Conservation (phyloP, 2,113 vertebrate species). For the Fukomys damarensis region DNA sequence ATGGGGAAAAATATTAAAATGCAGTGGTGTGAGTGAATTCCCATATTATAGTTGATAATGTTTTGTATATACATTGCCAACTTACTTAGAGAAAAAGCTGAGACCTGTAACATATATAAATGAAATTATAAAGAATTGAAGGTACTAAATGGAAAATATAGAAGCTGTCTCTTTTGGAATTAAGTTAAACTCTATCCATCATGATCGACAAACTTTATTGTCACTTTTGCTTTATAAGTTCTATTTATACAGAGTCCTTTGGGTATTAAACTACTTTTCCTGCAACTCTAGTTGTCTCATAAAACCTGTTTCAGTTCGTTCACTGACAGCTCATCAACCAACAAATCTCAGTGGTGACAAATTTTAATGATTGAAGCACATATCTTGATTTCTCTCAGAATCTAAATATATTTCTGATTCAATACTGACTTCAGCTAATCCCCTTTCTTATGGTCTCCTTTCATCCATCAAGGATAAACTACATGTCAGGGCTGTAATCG, state of each 20-base stretch:
- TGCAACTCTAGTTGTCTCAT: constrained; percentile 83
- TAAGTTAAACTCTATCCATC: constrained; percentile 76
- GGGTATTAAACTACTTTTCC: constrained; percentile 87
- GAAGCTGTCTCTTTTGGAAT: constrained; percentile 65
- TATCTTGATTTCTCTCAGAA: constrained; percentile 89
- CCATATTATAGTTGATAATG: not conserved
- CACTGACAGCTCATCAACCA: constrained; percentile 87
- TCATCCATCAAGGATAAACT: constrained; percentile 90
- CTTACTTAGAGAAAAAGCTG: not conserved
- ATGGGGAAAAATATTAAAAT: constrained; percentile 13
- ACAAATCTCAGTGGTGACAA: constrained; percentile 90
- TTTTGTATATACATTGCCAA: not conserved
- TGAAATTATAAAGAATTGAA: constrained; percentile 20
- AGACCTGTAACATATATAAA: constrained; percentile 48
- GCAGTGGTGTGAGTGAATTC: not conserved
- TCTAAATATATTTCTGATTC: constrained; percentile 88
- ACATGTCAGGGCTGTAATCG: constrained; percentile 80
- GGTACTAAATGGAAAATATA: constrained; percentile 40
- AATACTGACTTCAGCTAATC: constrained; percentile 87
- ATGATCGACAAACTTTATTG: constrained; percentile 82
- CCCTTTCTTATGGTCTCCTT: constrained; percentile 85
- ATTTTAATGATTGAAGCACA: constrained; percentile 88
- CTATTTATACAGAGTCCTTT: constrained; percentile 85
- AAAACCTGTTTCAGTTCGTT: constrained; percentile 84
- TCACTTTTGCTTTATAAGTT: constrained; percentile 84